Conservation (phyloP, 2,113 vertebrate genomes). For the Pygathrix nemaeus region DNA sequence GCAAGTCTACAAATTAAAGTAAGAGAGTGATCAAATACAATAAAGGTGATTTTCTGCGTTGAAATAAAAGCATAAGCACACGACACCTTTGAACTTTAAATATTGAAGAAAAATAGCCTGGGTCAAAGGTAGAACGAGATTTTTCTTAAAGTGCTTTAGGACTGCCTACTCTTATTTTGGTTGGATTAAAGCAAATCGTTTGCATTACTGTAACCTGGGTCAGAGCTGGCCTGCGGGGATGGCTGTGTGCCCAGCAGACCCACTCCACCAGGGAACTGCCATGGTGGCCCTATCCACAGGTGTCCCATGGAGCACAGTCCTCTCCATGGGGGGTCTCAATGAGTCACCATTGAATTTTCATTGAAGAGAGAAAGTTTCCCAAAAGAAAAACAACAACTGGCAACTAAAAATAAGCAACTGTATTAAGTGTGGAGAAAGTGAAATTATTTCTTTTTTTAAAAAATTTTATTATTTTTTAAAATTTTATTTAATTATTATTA, state of each 20-base stretch:
- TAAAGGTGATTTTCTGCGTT: conserved; percentile 65
- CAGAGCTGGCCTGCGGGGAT: conserved; percentile 3
- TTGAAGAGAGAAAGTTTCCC: conserved; percentile 19
- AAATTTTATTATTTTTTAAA: too few relatives aligned
- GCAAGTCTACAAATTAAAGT: conserved; percentile 60
- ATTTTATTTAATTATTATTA: too few relatives aligned
- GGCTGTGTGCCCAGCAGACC: conserved; percentile 59
- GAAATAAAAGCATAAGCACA: conserved; percentile 64
- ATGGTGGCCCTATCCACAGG: conserved; percentile 69
- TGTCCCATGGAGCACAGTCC: background rate
- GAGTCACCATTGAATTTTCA: conserved; percentile 51
- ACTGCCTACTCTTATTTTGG: conserved; percentile 59
- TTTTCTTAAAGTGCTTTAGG: conserved; percentile 60
- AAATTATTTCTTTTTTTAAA: background rate
- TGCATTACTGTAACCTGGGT: conserved; percentile 43
- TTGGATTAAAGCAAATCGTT: conserved; percentile 72
- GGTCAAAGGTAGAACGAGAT: conserved; percentile 60
- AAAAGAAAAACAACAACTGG: background rate
- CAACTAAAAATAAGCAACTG: conserved; percentile 3
- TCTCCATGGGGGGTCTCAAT: conserved; percentile 66
- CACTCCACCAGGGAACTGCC: conserved; percentile 11
- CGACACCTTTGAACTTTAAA: conserved; percentile 67
- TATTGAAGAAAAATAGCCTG: conserved; percentile 67
- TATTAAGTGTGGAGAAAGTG: background rate
- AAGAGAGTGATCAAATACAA: conserved; percentile 38